These are phyloP conservation scores for Orthosia incerta DNA, from an alignment of 2,888 invertebrate genomes.

Conservation along the genomic window DNA sequence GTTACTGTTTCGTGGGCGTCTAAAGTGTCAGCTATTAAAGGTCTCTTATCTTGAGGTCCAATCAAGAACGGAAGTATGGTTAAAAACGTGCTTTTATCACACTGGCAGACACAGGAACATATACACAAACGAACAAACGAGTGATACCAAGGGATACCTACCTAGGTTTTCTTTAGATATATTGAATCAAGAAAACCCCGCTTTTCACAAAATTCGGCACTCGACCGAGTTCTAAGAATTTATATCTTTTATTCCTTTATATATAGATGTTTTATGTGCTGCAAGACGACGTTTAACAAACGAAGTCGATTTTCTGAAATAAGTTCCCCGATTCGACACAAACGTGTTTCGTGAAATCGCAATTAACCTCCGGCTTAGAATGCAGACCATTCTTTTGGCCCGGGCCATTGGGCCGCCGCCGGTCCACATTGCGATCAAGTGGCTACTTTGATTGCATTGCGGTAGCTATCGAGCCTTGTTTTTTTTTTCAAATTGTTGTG, in stretches of 20 bases:
- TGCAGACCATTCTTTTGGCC: slow-evolving; percentile 52
- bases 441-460: slow-evolving; percentile 67
- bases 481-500: slow-evolving; percentile 62
- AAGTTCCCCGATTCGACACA: slow-evolving; percentile 45
- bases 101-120: neutral
- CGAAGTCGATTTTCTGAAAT: slow-evolving; percentile 58
- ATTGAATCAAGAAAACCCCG: neutral
- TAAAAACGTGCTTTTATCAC: no score
- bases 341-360: slow-evolving; percentile 62
- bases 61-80: no score
- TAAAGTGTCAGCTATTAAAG: slow-evolving; percentile 10
- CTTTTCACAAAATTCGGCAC: slow-evolving; percentile 19
- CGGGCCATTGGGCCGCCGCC: slow-evolving; percentile 41
- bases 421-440: slow-evolving; percentile 58
- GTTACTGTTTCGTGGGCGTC: slow-evolving; percentile 10
- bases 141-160: neutral
- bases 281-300: slow-evolving; percentile 41
- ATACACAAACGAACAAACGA: neutral
- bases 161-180: no score
- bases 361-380: slow-evolving; percentile 57
- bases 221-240: slow-evolving; percentile 20
- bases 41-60: neutral
- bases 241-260: slow-evolving; percentile 42
- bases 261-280: slow-evolving; percentile 44
- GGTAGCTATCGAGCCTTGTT: slow-evolving; percentile 48